Evolutionary conservation across 1,140 invertebrate genomes (phyloP).

Genomic region (Matsumurasca onukii): DNA sequence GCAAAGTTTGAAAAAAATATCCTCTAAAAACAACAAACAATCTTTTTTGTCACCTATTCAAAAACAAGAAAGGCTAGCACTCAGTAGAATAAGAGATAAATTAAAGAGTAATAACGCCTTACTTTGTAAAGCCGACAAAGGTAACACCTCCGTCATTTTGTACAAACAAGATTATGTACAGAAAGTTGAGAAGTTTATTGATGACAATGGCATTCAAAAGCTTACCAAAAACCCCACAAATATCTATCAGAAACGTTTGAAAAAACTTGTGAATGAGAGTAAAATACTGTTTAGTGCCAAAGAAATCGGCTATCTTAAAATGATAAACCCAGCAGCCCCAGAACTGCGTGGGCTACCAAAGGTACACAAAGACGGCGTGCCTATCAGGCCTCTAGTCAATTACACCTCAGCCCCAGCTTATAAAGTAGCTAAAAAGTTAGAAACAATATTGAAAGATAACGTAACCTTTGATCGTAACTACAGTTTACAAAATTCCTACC

Average conservation of each 20-base stretch:
- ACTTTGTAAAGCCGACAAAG: neutral
- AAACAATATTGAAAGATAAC: neutral
- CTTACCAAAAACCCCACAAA: neutral
- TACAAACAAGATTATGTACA: neutral
- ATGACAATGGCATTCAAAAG: neutral
- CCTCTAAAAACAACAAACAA: too few relatives aligned
- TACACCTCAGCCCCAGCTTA: neutral
- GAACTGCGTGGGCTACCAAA: neutral
- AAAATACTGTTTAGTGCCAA: neutral
- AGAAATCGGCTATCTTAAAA: neutral
- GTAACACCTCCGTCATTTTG: too few relatives aligned
- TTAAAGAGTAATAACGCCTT: too few relatives aligned
- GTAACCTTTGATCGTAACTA: neutral
- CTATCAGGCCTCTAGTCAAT: constrained; percentile 2
- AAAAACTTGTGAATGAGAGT: neutral
- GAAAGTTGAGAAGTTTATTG: neutral
- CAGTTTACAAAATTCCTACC: neutral
- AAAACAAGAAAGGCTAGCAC: too few relatives aligned
- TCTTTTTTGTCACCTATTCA: too few relatives aligned
- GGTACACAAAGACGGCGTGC: neutral
- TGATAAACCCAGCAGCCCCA: neutral
- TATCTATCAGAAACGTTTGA: neutral
- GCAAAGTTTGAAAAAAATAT: neutral
- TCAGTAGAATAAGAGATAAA: too few relatives aligned
- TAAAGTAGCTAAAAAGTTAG: neutral